Percentiles rank a stretch among this genome's conserved stretches.
These are phyloP conservation scores for Cygnus atratus DNA, from an alignment of 2,113 vertebrate species.

Conservation along the genomic window DNA sequence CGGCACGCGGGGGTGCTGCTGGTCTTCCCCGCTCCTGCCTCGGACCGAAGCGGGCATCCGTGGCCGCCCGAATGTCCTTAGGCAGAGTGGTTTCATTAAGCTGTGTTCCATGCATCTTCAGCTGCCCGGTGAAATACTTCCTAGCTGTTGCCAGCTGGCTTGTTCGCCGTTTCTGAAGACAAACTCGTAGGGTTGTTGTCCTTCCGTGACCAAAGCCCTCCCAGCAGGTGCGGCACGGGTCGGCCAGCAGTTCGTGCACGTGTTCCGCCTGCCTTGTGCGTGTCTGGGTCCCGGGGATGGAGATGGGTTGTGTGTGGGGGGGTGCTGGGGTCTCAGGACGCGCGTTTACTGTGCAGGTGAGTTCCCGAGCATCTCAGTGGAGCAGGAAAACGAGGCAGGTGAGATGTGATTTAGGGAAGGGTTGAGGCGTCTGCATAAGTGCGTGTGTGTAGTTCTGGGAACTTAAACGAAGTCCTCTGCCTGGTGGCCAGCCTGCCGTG, in stretches of 20 bases:
- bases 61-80: no score
- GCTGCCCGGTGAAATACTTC: background rate
- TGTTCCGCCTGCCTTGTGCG: no score
- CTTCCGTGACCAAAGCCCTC: no score
- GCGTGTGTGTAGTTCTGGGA: background rate
- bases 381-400: background rate
- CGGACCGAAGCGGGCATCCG: background rate
- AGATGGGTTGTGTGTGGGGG: no score
- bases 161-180: background rate
- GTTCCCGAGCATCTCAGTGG: background rate
- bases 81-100: background rate
- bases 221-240: no score
- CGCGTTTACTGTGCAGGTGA: background rate
- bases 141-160: background rate
- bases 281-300: no score
- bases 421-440: background rate
- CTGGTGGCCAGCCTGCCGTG: background rate
- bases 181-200: background rate
- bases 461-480: background rate
- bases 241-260: no score
- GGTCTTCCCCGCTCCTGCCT: background rate
- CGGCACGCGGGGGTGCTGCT: accelerated
- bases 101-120: background rate
- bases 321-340: background rate
- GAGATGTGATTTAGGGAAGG: background rate